Percentiles rank a stretch among this genome's conserved stretches.
Conservation (phyloP, 2,113 vertebrate species). For the Chelonoidis abingdonii region DNA sequence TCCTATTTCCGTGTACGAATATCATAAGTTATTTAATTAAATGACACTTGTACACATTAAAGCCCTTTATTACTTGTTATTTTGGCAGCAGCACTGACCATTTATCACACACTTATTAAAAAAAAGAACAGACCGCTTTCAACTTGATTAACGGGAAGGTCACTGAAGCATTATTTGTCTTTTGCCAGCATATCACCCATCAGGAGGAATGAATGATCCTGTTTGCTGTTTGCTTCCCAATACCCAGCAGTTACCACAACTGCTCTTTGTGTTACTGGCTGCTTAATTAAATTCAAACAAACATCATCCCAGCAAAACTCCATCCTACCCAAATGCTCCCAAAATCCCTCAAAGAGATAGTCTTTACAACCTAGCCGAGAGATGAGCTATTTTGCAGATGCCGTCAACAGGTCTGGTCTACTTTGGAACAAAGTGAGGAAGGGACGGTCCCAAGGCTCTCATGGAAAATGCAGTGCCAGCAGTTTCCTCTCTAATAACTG, state of each 20-base stretch:
- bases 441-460: neutral
- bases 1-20: neutral
- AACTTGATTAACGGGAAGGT: neutral
- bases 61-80: neutral
- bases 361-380: neutral
- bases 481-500: neutral
- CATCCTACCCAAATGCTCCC: neutral
- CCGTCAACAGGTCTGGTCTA: neutral
- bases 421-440: neutral
- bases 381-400: neutral
- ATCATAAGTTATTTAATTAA: neutral
- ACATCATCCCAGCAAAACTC: neutral
- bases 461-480: neutral
- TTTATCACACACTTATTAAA: neutral
- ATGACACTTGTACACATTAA: neutral
- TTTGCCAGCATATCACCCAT: neutral
- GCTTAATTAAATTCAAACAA: neutral
- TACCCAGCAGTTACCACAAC: neutral
- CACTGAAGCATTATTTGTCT: neutral
- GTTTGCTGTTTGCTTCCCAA: neutral
- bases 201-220: neutral
- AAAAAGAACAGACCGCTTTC: neutral
- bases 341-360: neutral
- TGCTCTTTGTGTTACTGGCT: neutral
- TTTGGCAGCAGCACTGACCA: neutral